A percentile compares a stretch with the other conserved stretches of the same genome.
Conservation (phyloP, 64 coral and sea anemone genomes). For the Dendrophyllia cribrosa region DNA sequence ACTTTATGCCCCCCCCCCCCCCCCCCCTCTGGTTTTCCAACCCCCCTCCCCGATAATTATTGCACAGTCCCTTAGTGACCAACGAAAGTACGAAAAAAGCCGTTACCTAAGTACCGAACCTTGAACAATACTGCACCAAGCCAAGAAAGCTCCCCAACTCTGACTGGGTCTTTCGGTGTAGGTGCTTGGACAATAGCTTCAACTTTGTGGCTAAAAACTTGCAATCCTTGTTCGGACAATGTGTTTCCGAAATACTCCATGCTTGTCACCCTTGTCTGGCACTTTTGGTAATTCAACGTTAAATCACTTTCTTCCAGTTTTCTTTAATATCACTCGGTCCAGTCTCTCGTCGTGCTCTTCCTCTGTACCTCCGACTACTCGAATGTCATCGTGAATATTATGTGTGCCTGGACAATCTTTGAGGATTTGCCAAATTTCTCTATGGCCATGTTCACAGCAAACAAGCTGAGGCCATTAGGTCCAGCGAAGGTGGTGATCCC, state of each 20-base stretch:
- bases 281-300: constrained; percentile 59
- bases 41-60: too few species aligned
- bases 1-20: too few species aligned
- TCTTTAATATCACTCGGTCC: constrained; percentile 2
- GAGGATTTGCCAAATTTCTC: constrained; percentile 45
- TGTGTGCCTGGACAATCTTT: constrained; percentile 9
- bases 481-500: constrained; percentile 52
- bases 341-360: constrained; percentile 54
- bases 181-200: constrained; percentile 60
- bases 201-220: not conserved
- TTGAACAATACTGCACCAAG: too few species aligned
- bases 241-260: constrained; percentile 42
- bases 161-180: constrained; percentile 51
- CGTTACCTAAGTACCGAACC: too few species aligned
- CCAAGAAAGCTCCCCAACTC: constrained; percentile 56
- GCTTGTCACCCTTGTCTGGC: constrained; percentile 3
- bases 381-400: constrained; percentile 26
- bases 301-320: constrained; percentile 52
- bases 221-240: constrained; percentile 24
- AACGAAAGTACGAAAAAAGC: too few species aligned
- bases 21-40: too few species aligned
- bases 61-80: too few species aligned
- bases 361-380: constrained; percentile 9
- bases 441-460: constrained; percentile 34
- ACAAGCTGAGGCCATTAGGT: constrained; percentile 29